These are phyloP conservation scores for Carduelis carduelis DNA, from an alignment of 2,797 vertebrate genomes.

Conservation along the genomic window DNA sequence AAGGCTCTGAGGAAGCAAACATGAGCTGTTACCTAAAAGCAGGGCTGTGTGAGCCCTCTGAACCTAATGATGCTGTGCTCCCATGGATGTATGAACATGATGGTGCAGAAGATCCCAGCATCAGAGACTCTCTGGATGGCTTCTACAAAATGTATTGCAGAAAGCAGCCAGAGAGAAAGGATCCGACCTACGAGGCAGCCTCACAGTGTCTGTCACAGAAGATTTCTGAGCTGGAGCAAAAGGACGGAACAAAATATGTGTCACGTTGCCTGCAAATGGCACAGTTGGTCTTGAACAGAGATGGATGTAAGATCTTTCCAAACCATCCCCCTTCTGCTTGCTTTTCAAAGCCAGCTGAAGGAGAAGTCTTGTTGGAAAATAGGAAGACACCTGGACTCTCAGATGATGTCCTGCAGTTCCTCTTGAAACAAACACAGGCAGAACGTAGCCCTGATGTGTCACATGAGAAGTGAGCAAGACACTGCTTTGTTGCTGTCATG, in stretches of 20 bases:
- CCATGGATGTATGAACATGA: background rate
- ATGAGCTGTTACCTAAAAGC: background rate
- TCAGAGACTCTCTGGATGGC: slow-evolving; percentile 65
- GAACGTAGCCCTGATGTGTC: background rate
- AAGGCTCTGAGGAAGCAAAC: background rate
- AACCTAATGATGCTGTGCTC: background rate
- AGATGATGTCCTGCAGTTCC: slow-evolving; percentile 68
- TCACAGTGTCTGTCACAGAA: slow-evolving; percentile 56
- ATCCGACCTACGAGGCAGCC: slow-evolving; percentile 5
- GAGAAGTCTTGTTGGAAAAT: background rate
- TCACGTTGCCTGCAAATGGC: slow-evolving; percentile 72
- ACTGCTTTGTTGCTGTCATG: background rate
- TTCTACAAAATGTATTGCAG: slow-evolving; percentile 70
- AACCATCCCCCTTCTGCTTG: background rate
- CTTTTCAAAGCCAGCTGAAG: slow-evolving; percentile 59
- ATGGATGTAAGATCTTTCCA: slow-evolving; percentile 66
- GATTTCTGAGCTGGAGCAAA: slow-evolving; percentile 51
- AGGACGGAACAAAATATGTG: slow-evolving; percentile 31
- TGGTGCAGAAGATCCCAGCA: background rate
- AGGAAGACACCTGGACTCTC: slow-evolving; percentile 72
- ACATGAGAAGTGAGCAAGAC: background rate
- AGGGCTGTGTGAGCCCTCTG: background rate
- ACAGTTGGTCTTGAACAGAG: slow-evolving; percentile 70
- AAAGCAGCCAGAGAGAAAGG: background rate
- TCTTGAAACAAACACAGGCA: slow-evolving; percentile 48